Evolutionary conservation across 2,797 vertebrate genomes (phyloP), one percentile per base, ranked within the genome.

Genomic region (Phrynocephalus guinanensis): DNA sequence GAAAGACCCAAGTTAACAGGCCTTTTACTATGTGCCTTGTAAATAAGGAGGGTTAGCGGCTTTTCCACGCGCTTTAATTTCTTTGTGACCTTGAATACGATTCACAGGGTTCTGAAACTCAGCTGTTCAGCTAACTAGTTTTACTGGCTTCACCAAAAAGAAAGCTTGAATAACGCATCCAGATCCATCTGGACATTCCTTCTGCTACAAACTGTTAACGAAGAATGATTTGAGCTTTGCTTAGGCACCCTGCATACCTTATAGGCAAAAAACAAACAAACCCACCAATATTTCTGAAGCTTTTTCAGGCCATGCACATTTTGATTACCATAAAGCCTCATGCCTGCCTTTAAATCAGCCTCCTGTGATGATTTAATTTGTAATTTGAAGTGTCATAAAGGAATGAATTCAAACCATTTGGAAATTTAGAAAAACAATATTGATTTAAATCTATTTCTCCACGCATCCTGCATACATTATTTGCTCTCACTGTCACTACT

Each of bases 81-180:
- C 22, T 5, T 28, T n/a, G 50, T 38, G 67, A 67, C 52, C 73
- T 67, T 87, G 28, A 82, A 68, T 50, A 22, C 67, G 86, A 75
- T 87, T 87, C 38, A 75, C 18, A 3, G 38, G 28, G 26, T 82
- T 87, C 13, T 22, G 79, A 82, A 87, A 76, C 16, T 48, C 50
- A 60, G 10, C 52, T 86, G 50, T n/a, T 80, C 68, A 81, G 70
- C 78, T 68, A 86, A 73, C 26, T 38, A 63, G 6, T 63, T 75
- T 80, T 48, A n/a, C 33, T 81, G 78, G 38, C 85, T 28, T 82
- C 80, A 56, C 79, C 79, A 86, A 82, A 81, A 63, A 73, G 85
- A 75, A 38, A 75, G 79, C 71, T 82, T 66, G 15, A 75, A 48
- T 66, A 48, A 82, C 72, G 50, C 60, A 13, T 52, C 68, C 78